Evolutionary conservation across 2,888 invertebrate species (phyloP), one percentile per base, ranked within the genome.

Genomic region (Agrochola circellaris): DNA sequence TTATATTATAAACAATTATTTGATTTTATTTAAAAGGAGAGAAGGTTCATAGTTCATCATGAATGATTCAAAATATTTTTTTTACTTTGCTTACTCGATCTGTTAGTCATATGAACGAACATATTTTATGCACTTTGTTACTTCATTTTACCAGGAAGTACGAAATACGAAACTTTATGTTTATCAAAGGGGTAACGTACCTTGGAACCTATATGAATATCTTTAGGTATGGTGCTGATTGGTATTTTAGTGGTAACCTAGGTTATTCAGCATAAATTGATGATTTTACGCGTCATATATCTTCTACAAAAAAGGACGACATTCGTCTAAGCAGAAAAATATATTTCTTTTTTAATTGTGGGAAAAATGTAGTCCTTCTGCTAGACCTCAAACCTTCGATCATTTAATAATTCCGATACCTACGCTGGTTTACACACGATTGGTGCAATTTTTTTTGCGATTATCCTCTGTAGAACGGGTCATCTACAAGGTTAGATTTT

Each of bases 151-250:
- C 15, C 23, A 42, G 74, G 62, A 75, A 64, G 42, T 75, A 2
- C 4, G 7, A 56, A 45, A 62, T 54, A 2, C 11, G 1, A 34
- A 62, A 26, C 13, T 34, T 23, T 45, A 61, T 26, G 8, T 26
- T 45, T 13, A 54, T n/a, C 17, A 48, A 23, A 34, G 8, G 64
- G 26, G 38, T 62, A 79, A 20, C 20, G 11, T 26, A 78, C 13
- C 13, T 45, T 77, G 45, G 30, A n/a, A 56, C 26, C 1, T 7
- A 38, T 79, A 79, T 77, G 6, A 79, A 61, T 70, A 58, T 38
- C 4, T 23, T 42, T 64, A 56, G 13, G n/a, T n/a, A n/a, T n/a
- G 48, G n/a, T 45, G 17, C 17, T 38, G 15, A 23, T 71, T 71
- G 20, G 15, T 38, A 45, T 48, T 77, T 79, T 7, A 3, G 8